Percentiles rank a stretch among this genome's conserved stretches.
phyloP scores from a whole-genome alignment of 2,797 vertebrate species.

The Acrocephalus scirpaceus region DNA sequence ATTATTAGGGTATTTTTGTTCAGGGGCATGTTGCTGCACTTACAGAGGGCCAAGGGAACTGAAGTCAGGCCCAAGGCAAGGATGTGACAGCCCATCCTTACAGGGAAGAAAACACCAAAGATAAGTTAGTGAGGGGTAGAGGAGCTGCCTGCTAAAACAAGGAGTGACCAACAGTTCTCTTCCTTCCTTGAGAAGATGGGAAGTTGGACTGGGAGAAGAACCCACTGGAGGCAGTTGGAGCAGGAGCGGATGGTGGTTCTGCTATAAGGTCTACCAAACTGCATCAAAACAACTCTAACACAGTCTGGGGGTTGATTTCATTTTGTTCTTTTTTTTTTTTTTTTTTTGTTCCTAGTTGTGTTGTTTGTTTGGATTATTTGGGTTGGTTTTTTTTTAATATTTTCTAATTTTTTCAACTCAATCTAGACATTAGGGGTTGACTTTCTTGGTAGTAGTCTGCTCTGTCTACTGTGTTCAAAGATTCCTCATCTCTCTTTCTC shows the following conservation, averaged over 20 bases:
- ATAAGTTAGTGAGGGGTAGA: neutral
- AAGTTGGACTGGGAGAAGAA: neutral
- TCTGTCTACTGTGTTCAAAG: neutral
- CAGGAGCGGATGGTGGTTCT: neutral
- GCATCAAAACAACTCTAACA: neutral
- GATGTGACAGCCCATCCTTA: neutral
- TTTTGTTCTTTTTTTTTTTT: neutral
- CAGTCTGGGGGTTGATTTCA: neutral
- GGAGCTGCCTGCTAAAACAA: neutral
- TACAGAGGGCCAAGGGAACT: neutral
- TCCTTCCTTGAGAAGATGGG: neutral
- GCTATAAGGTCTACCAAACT: neutral
- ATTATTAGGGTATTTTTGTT: neutral
- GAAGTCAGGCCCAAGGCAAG: neutral
- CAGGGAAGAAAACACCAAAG: neutral
- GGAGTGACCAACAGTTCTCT: neutral
- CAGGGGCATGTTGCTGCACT: neutral
- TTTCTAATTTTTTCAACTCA: neutral
- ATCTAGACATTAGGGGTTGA: neutral
- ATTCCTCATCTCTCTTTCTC: neutral
- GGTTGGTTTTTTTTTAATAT: neutral
- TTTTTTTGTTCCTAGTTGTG: neutral
- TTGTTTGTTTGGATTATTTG: neutral
- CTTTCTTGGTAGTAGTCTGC: neutral
- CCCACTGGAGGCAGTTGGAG: accelerated